Percentiles rank a stretch among this genome's conserved stretches.
Evolutionary conservation across 2,113 vertebrate species (phyloP).

Genomic region (Reinhardtius hippoglossoides): DNA sequence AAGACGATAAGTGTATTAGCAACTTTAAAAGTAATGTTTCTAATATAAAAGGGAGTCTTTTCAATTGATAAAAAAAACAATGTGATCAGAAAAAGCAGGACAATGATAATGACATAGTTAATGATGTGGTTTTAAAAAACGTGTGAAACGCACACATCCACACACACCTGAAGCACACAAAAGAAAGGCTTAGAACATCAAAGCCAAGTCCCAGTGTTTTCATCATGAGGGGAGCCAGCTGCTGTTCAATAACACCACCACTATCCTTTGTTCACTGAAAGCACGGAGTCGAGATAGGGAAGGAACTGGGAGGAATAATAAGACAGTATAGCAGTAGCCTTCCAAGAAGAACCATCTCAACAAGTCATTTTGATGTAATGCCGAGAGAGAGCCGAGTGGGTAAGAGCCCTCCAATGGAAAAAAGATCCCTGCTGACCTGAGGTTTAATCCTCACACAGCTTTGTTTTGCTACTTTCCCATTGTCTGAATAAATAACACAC

Average conservation of each 20-base stretch:
- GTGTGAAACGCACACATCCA: conserved; percentile 14
- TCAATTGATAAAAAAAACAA: conserved; percentile 9
- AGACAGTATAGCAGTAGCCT: conserved; percentile 37
- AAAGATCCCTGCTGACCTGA: conserved; percentile 2
- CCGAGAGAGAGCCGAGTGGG: conserved; percentile 7
- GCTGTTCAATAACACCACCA: conserved; percentile 43
- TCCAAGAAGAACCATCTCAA: conserved; percentile 31
- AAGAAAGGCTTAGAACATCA: conserved; percentile 60
- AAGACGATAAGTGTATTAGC: neutral
- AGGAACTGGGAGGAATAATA: conserved; percentile 41
- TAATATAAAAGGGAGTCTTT: conserved; percentile 9
- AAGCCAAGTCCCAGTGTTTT: conserved; percentile 49
- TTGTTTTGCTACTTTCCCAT: conserved; percentile 6
- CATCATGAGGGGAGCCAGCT: conserved; percentile 56
- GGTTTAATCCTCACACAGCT: conserved; percentile 27
- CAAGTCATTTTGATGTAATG: conserved; percentile 30
- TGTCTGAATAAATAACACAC: conserved; percentile 30
- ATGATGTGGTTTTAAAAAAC: conserved; percentile 14
- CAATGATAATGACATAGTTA: neutral
- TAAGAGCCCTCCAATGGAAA: neutral
- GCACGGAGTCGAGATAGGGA: conserved; percentile 17
- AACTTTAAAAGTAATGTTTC: conserved; percentile 14
- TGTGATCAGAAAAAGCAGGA: conserved; percentile 4
- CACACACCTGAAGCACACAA: conserved; percentile 28
- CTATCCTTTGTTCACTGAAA: conserved; percentile 47